Evolutionary conservation across 2,888 invertebrate genomes (phyloP).

Genomic region (Lordiphosa fenestrarum): DNA sequence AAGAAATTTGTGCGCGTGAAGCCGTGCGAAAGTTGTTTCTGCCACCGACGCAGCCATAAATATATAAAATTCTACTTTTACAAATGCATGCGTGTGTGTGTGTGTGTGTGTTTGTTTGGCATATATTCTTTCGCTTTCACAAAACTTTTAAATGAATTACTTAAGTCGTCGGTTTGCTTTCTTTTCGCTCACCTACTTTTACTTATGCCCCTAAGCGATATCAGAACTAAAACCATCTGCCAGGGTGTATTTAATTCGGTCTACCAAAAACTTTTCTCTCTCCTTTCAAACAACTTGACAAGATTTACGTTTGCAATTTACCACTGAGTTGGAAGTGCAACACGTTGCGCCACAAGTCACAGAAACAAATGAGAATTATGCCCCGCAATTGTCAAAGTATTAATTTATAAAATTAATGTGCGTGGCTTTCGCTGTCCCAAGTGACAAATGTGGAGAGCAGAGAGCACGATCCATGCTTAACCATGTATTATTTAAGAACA

Average conservation of each 20-base stretch:
- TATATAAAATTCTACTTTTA: slow-evolving; percentile 60
- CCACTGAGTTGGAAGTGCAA: slow-evolving; percentile 49
- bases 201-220: not conserved
- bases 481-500: no score
- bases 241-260: slow-evolving; percentile 8
- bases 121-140: slow-evolving; percentile 37
- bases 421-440: not conserved
- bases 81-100: slow-evolving; percentile 15
- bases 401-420: slow-evolving; percentile 44
- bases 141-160: slow-evolving; percentile 69
- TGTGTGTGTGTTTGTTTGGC: slow-evolving; percentile 33
- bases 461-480: no score
- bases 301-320: slow-evolving; percentile 66
- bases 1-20: slow-evolving; percentile 49
- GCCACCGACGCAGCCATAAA: slow-evolving; percentile 51
- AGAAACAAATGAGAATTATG: slow-evolving; percentile 36
- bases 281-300: slow-evolving; percentile 30
- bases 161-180: slow-evolving; percentile 35
- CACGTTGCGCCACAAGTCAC: slow-evolving; percentile 47
- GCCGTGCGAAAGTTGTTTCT: slow-evolving; percentile 42
- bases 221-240: not conserved
- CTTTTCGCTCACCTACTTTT: slow-evolving; percentile 2
- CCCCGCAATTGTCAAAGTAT: slow-evolving; percentile 36
- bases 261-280: not conserved
- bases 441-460: not conserved